Evolutionary conservation across 2,888 invertebrate genomes (phyloP), one percentile per base, ranked within the genome.

Genomic region (Athetis lepigone): DNA sequence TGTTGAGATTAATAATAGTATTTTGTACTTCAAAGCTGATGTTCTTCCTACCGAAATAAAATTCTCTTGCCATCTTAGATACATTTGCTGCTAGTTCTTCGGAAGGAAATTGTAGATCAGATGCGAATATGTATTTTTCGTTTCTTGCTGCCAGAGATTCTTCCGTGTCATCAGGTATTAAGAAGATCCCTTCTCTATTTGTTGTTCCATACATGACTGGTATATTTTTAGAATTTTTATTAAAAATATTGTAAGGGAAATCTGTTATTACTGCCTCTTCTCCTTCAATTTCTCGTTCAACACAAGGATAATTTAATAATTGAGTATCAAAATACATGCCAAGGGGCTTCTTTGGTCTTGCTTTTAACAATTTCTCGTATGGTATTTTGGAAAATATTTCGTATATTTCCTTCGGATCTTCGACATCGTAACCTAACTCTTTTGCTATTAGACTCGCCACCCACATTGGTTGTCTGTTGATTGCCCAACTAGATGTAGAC

Each of bases 11-110:
- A 5, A 88, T 80, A 33, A 91, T 80, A 83, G 88, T 93, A 85
- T 80, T 88, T 81, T 81, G 86, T 62, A 66, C 88, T 50, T 82
- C 90, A 85, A 85, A 89, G 89, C 68, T 95, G 79, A 87, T 93
- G 82, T 29, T 90, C 50, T 95, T 93, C 81, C 89, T 87, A 60
- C 87, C 90, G 50, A 96, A 91, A 19, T 96, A 96, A 59, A 95
- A 80, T 77, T 92, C 80, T 84, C 84, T 88, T 21, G 93, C 67
- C 77, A 84, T 78, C 62, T 79, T 79, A 16, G 92, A 85, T 11
- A 83, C 79, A 37, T 66, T 61, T 1, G 79, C 75, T 2, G 89
- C 92, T 83, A 88, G 85, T n/a, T 82, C 72, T 65, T 90, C 87
- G 1, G 88, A 82, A 16, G 83, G 19, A 75, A 95, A 93, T 39